These are phyloP conservation scores for Malurus cyaneus DNA, from an alignment of 2,113 vertebrate genomes.

Conservation along the genomic window DNA sequence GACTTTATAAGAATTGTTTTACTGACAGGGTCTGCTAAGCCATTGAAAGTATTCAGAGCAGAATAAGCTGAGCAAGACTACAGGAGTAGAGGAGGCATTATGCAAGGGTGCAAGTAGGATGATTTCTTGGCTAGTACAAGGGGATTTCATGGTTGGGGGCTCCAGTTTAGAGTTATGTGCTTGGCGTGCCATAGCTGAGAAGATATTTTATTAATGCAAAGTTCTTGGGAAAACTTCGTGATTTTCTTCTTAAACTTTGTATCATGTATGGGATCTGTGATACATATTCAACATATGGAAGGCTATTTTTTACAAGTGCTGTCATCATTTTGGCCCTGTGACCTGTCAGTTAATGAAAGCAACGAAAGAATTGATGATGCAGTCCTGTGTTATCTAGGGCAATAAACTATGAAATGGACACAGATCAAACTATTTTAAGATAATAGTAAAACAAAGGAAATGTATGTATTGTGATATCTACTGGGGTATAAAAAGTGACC, in stretches of 20 bases:
- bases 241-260: background rate
- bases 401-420: background rate
- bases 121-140: background rate
- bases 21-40: background rate
- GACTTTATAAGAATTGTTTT: background rate
- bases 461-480: background rate
- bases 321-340: background rate
- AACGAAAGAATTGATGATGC: background rate
- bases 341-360: background rate
- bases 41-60: background rate
- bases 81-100: background rate
- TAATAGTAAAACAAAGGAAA: background rate
- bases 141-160: background rate
- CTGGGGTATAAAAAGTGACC: background rate
- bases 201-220: background rate
- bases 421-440: background rate
- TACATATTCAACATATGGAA: background rate
- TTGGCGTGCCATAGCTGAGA: background rate
- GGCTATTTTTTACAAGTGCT: background rate
- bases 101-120: background rate
- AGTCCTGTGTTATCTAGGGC: background rate
- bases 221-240: background rate
- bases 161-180: background rate
- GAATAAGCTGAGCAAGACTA: background rate
- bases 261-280: accelerated